Percentiles rank a stretch among this genome's conserved stretches.
Evolutionary conservation across 2,888 invertebrate genomes (phyloP).

Genomic region (Notodonta dromedarius): DNA sequence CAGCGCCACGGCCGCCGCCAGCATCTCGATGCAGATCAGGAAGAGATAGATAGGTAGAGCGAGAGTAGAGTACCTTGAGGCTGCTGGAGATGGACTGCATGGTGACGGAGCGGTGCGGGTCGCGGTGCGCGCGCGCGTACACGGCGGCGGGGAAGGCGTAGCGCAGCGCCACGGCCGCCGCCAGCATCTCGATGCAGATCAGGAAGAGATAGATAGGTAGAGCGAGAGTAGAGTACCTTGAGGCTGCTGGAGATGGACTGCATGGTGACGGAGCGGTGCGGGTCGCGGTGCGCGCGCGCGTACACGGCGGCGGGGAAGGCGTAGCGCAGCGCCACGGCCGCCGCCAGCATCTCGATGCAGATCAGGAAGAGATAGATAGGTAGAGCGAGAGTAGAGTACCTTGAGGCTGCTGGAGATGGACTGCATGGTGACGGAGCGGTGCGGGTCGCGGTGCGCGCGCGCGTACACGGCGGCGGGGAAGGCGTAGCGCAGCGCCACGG

Average conservation of each 20-base stretch:
- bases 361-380: too few relatives aligned
- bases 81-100: slow-evolving; percentile 99
- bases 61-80: slow-evolving; percentile 94
- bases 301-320: slow-evolving; percentile 95
- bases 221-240: slow-evolving; percentile 92
- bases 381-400: slow-evolving; percentile 72
- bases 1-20: too few relatives aligned
- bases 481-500: too few relatives aligned
- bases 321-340: too few relatives aligned
- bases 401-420: slow-evolving; percentile 99
- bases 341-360: too few relatives aligned
- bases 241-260: slow-evolving; percentile 99
- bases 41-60: too few relatives aligned
- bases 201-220: too few relatives aligned
- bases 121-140: slow-evolving; percentile 92
- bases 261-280: slow-evolving; percentile 97
- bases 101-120: slow-evolving; percentile 96
- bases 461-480: slow-evolving; percentile 94
- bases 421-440: slow-evolving; percentile 98
- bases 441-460: slow-evolving; percentile 92
- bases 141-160: slow-evolving; percentile 95
- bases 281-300: slow-evolving; percentile 92
- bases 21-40: too few relatives aligned
- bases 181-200: too few relatives aligned
- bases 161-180: too few relatives aligned